Base-by-base conservation (phyloP, 2,113 vertebrate species). In the Pterocles burchelli region DNA sequence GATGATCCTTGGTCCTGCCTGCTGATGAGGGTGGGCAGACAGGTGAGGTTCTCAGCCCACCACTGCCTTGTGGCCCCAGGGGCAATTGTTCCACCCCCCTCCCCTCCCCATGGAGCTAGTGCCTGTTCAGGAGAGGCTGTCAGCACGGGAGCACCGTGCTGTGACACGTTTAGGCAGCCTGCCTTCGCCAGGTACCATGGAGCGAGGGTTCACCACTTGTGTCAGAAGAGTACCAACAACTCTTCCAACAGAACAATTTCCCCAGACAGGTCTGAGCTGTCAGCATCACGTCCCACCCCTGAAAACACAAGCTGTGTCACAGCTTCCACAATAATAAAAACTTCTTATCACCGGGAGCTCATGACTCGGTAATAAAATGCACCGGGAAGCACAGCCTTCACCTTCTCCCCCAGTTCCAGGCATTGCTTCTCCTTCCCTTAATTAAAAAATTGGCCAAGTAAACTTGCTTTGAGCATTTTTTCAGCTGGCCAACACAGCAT, bases 131-230 rank as follows among this genome's bases (percentile, higher is more conserved):
- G 18, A 46, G n/a, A 20, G 15, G 22, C 3, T 36, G 33, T 34
- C 34, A 51, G 65, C 45, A 34, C 34, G 5, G 25, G 48, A 74
- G 72, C 72, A 38, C 11, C 21, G 4, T 6, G 13, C 55, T 1
- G 1, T 15, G 43, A 45, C 21, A 7, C 8, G 4, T 48, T 52
- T 15, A 24, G 0, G 1, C 46, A 24, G 22, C 3, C 6, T 29
- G 41, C n/a, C 46, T 45, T 89, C 1, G 0, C 57, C 41, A 70
- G 54, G 22, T 12, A n/a, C 49, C 58, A 14, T 2, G 15, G 36
- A 52, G n/a, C 11, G 7, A 9, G 11, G 59, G 31, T 49, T 77
- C 84, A 72, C 22, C 20, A 11, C 28, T 62, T 1, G 0, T 17
- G 9, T 34, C 68, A 28, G 71, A 71, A 52, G 15, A 71, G 29